phyloP scores from a whole-genome alignment of 2,113 vertebrate genomes.

The Saiga tatarica region DNA sequence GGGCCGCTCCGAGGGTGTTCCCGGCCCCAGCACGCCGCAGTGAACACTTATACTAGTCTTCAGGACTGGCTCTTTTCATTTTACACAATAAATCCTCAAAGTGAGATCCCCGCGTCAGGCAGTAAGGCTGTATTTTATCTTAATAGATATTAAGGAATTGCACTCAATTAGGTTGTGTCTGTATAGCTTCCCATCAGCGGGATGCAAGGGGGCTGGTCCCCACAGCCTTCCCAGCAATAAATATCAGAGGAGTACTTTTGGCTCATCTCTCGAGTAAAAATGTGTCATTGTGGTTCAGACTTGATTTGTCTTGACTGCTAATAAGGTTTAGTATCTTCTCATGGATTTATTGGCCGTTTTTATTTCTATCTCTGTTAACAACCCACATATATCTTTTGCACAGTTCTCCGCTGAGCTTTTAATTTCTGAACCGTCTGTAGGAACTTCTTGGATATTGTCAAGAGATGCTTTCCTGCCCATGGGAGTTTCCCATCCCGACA shows the following conservation, averaged over 20 bases:
- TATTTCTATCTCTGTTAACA: background rate
- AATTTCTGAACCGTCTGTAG: background rate
- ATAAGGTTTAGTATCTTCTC: background rate
- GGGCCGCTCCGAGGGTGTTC: background rate
- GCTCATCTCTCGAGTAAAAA: conserved; percentile 10
- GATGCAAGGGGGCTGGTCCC: background rate
- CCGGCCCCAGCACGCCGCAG: background rate
- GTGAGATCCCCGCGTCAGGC: background rate
- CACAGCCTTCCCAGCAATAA: background rate
- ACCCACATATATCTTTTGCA: background rate
- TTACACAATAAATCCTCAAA: background rate
- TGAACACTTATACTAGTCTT: background rate
- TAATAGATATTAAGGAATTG: background rate
- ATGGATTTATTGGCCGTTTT: background rate
- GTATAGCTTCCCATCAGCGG: background rate
- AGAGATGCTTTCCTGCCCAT: background rate
- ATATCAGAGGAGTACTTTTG: background rate
- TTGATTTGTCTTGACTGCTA: background rate
- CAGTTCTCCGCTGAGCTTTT: background rate
- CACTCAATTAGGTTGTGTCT: background rate
- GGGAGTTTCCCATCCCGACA: background rate
- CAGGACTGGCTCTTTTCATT: background rate
- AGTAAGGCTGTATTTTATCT: background rate
- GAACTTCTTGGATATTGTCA: background rate
- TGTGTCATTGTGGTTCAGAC: conserved; percentile 11